Evolutionary conservation across 2,888 invertebrate genomes (phyloP), one percentile per base, ranked within the genome.

Genomic region (Entomobrya proxima): DNA sequence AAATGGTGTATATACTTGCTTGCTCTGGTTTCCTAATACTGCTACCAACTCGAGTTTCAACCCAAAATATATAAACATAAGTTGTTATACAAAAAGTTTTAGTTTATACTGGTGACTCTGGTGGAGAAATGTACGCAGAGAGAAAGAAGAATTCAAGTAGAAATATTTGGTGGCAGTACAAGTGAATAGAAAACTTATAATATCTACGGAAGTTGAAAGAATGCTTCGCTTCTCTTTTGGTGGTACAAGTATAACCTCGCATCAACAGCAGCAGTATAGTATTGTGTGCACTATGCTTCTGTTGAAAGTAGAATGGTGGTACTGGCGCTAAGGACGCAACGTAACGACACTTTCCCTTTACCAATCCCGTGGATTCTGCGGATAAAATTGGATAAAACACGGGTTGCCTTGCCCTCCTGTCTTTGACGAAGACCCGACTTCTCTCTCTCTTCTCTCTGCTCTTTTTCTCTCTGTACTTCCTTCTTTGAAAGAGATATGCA

Each of bases 321-420:
- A 47, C 50, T 61, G 76, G 77, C 61, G 76, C 78, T 81, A 76
- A 87, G 81, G 81, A 84, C 87, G 87, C 87, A 87, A 85, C 87
- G 87, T 87, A 87, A 87, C 87, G 87, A 85, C 87, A 85, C 85
- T 78, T 85, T 85, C 78, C 85, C 78, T 85, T 85, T 85, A 85
- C 85, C 85, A 85, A 85, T 85, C 85, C 85, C 78, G 85, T 85
- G 85, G 85, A 85, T 85, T 85, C 85, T 85, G 85, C 85, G 85
- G 85, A 85, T 85, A 85, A 85, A 85, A 78, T 78, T 85, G 85
- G 85, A 85, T 85, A 85, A 85, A 78, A 61, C 85, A 85, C 85
- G 78, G 69, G 78, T 85, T 85, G 85, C 85, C 85, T 78, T 85
- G 85, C 85, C 85, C 85, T 85, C 77, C 78, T 78, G 77, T 78